phyloP scores from a whole-genome alignment of 2,797 vertebrate genomes.

The Streptopelia turtur region DNA sequence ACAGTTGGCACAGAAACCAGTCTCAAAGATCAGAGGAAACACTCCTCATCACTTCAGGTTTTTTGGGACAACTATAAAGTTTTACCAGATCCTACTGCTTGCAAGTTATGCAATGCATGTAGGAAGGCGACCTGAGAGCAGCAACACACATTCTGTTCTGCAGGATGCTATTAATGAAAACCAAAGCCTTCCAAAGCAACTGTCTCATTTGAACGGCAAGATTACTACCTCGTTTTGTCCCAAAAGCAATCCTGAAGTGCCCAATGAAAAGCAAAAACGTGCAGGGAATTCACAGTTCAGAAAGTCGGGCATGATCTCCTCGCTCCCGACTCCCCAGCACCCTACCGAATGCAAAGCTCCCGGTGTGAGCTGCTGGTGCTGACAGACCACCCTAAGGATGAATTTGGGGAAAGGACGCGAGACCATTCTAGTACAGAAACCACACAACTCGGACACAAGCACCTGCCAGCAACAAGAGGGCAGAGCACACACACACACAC shows the following conservation, averaged over 20 bases:
- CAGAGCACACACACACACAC: background rate
- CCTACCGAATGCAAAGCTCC: background rate
- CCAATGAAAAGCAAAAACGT: background rate
- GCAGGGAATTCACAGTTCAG: background rate
- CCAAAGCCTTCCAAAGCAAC: background rate
- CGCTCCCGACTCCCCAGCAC: background rate
- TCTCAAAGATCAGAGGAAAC: background rate
- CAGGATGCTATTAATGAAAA: background rate
- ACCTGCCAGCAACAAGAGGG: too few relatives aligned
- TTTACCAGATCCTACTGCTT: background rate
- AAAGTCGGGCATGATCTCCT: background rate
- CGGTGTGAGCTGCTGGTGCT: accelerated
- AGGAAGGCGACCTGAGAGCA: background rate
- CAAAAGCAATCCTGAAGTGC: background rate
- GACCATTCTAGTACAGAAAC: background rate
- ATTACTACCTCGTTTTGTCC: background rate
- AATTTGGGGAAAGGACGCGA: background rate
- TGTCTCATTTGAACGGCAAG: background rate
- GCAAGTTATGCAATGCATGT: background rate
- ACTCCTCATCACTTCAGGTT: background rate
- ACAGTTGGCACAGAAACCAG: accelerated
- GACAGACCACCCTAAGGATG: background rate
- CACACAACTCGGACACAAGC: background rate
- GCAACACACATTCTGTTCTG: background rate
- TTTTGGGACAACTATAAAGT: conserved; percentile 3